Base-by-base conservation (phyloP, 2,888 invertebrate species). In the Muscina levida region DNA sequence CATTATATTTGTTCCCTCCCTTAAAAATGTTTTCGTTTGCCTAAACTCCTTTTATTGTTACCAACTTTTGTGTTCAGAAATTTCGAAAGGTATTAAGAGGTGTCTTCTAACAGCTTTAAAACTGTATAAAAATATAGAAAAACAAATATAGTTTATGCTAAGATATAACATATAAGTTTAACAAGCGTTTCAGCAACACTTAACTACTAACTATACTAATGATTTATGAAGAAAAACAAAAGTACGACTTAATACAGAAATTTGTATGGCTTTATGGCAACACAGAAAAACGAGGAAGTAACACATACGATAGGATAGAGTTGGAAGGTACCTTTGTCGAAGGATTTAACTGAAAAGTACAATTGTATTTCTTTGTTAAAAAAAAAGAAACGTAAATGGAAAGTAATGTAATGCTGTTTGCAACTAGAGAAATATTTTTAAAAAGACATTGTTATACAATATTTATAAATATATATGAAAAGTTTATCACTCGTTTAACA, bases 261-360 rank as follows among this genome's bases (percentile, higher is more conserved):
- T 70, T 48, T 76, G 65, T 56, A 80, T 73, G 80, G 80, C 80
- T 80, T 80, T 77, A 80, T 59, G 57, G 56, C 10, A n/a, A 59
- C 31, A 31, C 31, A 8, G 31, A 31, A 31, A 8, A 8, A 31
- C 31, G 3, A 31, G 31, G n/a, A n/a, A n/a, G n/a, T n/a, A n/a
- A n/a, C n/a, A n/a, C n/a, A n/a, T n/a, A n/a, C n/a, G 37, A 6
- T 37, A 4, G 37, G 10, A 37, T 37, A 37, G 37, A 37, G 37
- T 10, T n/a, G 10, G 53, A 13, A 22, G 65, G 56, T 80, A 79
- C 79, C 79, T 79, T 67, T 56, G 39, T 22, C 59, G 17, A 48
- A 46, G 44, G 53, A 51, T 17, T 75, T 24, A 62, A 53, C 3
- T 42, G 51, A 65, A 71, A 24, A 76, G 72, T 76, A 80, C 70